Conservation (phyloP, 2,888 invertebrate species). For the Tetragonisca angustula region DNA sequence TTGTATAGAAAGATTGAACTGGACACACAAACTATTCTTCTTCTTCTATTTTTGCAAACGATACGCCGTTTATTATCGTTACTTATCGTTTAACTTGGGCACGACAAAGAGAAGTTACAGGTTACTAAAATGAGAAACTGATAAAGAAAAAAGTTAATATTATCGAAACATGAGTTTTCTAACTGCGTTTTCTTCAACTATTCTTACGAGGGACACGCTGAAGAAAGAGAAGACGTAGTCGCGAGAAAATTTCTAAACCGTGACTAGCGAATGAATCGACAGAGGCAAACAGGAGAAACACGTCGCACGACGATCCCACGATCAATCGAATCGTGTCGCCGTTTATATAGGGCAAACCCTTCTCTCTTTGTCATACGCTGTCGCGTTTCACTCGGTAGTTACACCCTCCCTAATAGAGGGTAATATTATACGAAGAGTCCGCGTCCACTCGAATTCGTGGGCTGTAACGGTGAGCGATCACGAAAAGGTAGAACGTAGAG, state of each 20-base stretch:
- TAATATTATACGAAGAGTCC: slow-evolving; percentile 82
- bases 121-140: no score
- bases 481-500: slow-evolving; percentile 70
- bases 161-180: no score
- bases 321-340: neutral
- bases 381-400: slow-evolving; percentile 83
- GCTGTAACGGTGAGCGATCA: slow-evolving; percentile 81
- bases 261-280: fast-evolving
- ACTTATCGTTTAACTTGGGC: no score
- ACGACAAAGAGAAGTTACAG: no score
- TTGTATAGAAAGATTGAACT: no score
- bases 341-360: neutral
- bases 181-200: no score
- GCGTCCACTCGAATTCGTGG: slow-evolving; percentile 82
- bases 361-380: slow-evolving; percentile 75
- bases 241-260: neutral
- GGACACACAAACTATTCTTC: no score
- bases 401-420: slow-evolving; percentile 81
- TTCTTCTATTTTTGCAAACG: no score
- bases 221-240: no score
- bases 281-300: fast-evolving
- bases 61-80: no score
- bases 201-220: no score
- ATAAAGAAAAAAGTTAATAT: no score
- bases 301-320: neutral